Evolutionary conservation across 2,888 invertebrate genomes (phyloP).

Genomic region (Latrodectus hesperus): DNA sequence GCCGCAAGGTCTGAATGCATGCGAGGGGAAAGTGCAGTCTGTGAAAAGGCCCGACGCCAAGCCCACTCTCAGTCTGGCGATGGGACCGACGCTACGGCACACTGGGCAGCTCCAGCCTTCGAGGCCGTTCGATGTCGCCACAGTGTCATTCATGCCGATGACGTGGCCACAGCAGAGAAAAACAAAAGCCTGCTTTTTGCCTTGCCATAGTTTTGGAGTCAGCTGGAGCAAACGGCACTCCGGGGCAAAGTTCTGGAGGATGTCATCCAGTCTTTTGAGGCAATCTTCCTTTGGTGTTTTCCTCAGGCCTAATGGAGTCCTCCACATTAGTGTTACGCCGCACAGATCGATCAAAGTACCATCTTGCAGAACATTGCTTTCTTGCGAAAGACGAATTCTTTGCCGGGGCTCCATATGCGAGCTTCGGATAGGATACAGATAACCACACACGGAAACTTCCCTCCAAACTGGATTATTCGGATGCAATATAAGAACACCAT

Average conservation of each 20-base stretch:
- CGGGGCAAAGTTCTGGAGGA: constrained; percentile 4
- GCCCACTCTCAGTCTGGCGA: constrained; percentile 96
- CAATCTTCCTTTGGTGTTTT: constrained; percentile 88
- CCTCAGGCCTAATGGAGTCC: constrained; percentile 95
- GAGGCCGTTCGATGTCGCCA: not conserved
- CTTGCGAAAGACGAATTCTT: constrained; percentile 88
- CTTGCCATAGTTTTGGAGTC: not conserved
- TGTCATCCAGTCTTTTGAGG: constrained; percentile 6
- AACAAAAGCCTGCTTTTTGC: constrained; percentile 8
- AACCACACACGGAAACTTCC: constrained; percentile 98
- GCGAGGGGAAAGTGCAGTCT: constrained; percentile 91
- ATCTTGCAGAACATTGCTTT: constrained; percentile 92
- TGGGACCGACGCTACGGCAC: constrained; percentile 81
- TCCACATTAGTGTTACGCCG: constrained; percentile 97
- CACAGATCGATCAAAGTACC: constrained; percentile 99
- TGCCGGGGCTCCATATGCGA: constrained; percentile 92
- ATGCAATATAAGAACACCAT: constrained; percentile 98
- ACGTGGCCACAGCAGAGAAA: constrained; percentile 52
- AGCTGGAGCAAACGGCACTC: constrained; percentile 7
- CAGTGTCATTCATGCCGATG: constrained; percentile 14
- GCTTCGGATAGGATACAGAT: constrained; percentile 90
- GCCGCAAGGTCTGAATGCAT: constrained; percentile 98
- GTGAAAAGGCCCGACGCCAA: constrained; percentile 98
- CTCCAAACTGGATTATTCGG: constrained; percentile 93
- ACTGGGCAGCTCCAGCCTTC: constrained; percentile 45